Base-by-base conservation (phyloP, 2,113 vertebrate genomes). In the Clinocottus analis region DNA sequence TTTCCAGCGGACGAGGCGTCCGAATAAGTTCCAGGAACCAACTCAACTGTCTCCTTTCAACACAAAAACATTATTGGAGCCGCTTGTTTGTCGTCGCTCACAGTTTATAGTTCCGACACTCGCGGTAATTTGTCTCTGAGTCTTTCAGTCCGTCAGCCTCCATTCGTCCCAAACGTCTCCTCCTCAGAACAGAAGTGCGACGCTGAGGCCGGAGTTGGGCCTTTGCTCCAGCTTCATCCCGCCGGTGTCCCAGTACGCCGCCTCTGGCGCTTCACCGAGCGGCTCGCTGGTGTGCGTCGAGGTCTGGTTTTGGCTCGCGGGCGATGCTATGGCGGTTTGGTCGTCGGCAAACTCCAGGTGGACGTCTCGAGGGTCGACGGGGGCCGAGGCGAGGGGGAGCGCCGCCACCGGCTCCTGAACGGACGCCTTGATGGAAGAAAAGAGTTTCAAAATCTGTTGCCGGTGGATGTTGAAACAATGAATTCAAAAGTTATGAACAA, bases 321-420 rank as follows among this genome's bases (percentile, higher is more conserved):
- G 76, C 3, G 86, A 87, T 2, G 80, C 12, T 0, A 62, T 19
- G 43, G 92, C 90, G 25, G 82, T 17, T 41, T 53, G 65, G 4
- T 90, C 88, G 0, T 91, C 72, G 0, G 23, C 2, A 4, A 81
- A 37, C 21, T 93, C 92, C 55, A 93, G 31, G 29, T 90, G 82
- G 63, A 87, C 63, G 56, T 90, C 82, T 33, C 69, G 53, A 2
- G 21, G 85, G 61, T 92, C 86, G 7, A 85, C 59, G 1, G 73
- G 65, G 39, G 49, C 81, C 67, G 4, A 27, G 71, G 80, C 21
- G 6, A 56, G 31, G 10, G 84, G 73, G 27, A 49, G 75, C 55
- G 74, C 19, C 75, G 79, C 67, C 29, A 82, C 71, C 1, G 60
- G 68, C 33, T 87, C 83, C 1, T 47, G 67, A 66, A 63, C 12